A percentile compares a stretch with the other conserved stretches of the same genome.
Evolutionary conservation across 2,113 vertebrate species (phyloP).

Genomic region (Siniperca chuatsi): DNA sequence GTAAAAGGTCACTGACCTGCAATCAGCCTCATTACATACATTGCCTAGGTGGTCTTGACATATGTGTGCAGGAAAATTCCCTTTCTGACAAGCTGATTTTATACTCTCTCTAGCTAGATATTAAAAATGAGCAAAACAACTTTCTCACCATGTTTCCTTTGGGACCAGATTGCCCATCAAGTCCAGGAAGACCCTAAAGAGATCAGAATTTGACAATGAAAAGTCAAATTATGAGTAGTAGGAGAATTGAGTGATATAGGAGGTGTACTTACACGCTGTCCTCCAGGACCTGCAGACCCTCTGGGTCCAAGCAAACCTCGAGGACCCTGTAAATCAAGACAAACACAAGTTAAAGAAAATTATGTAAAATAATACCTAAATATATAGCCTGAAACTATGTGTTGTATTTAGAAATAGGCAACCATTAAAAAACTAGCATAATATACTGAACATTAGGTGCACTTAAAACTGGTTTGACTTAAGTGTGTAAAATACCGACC

Average conservation of each 20-base stretch:
- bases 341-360: constrained; percentile 20
- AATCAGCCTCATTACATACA: constrained; percentile 18
- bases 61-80: background rate
- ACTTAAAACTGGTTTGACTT: background rate
- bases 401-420: background rate
- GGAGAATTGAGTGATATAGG: background rate
- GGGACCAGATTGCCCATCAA: constrained; percentile 93
- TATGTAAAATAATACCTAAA: background rate
- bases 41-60: constrained; percentile 35
- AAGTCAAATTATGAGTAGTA: background rate
- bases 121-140: constrained; percentile 6
- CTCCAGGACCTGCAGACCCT: constrained; percentile 90
- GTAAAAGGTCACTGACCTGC: constrained; percentile 38
- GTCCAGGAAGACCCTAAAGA: constrained; percentile 90
- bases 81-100: background rate
- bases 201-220: constrained; percentile 11
- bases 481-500: constrained; percentile 49
- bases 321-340: constrained; percentile 86
- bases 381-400: background rate
- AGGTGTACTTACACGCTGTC: constrained; percentile 91
- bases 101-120: background rate
- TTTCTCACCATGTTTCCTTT: constrained; percentile 97
- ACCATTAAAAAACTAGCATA: background rate
- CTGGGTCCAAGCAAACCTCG: constrained; percentile 94
- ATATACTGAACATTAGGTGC: background rate